These are phyloP conservation scores for Umimayanthus kanabou DNA, from an alignment of 92 coral and sea anemone genomes.

Conservation along the genomic window DNA sequence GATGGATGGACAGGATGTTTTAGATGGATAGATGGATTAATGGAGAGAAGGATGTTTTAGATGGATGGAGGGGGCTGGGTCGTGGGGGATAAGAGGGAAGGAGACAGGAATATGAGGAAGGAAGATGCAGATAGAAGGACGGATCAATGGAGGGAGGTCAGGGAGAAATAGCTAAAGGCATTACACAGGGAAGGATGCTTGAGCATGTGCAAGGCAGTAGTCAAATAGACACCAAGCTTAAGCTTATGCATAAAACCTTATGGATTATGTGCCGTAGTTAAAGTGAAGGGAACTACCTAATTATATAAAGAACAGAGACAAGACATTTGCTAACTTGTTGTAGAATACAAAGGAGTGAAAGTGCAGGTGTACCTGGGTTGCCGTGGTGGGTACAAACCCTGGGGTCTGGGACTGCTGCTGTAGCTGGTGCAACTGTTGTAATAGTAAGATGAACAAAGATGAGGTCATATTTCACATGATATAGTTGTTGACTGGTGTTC, in stretches of 20 bases:
- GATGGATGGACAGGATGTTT: no score
- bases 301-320: neutral
- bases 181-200: neutral
- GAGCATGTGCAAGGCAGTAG: neutral
- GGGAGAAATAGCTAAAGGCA: neutral
- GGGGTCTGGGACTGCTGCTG: constrained; percentile 45
- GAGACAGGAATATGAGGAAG: neutral
- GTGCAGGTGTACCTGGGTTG: neutral
- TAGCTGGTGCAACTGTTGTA: constrained; percentile 14
- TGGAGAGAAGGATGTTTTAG: no score
- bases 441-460: neutral
- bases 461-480: neutral
- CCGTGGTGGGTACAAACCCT: neutral
- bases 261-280: neutral
- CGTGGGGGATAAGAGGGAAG: neutral
- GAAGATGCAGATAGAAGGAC: neutral
- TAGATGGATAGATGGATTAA: no score
- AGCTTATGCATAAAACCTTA: neutral
- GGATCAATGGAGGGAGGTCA: neutral
- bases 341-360: neutral
- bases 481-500: no score
- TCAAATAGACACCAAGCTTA: neutral
- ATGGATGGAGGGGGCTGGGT: neutral
- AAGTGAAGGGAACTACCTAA: no score
- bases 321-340: neutral